Evolutionary conservation across 2,113 vertebrate genomes (phyloP).

Genomic region (chimpanzee (Pan troglodytes)): DNA sequence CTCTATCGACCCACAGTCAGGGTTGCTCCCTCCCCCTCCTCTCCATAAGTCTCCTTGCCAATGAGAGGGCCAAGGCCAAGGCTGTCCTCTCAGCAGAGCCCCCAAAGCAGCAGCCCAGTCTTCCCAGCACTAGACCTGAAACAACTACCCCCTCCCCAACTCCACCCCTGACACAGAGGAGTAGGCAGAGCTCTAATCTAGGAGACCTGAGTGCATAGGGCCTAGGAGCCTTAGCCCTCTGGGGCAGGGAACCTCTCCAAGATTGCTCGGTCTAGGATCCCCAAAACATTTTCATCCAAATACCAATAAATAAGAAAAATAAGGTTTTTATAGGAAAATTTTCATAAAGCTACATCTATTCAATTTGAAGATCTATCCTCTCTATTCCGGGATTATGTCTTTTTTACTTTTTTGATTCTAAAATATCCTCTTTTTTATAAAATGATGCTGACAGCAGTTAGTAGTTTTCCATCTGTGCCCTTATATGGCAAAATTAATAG

Average conservation of each 20-base stretch:
- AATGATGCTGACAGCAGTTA: constrained; percentile 1
- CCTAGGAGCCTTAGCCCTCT: not conserved
- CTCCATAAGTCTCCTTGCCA: constrained; percentile 16
- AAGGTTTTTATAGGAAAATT: not conserved
- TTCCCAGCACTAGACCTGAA: not conserved
- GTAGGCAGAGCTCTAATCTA: not conserved
- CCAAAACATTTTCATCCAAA: constrained; percentile 8
- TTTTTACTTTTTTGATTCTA: constrained; percentile 21
- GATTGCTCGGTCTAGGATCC: not conserved
- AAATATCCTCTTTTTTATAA: constrained; percentile 23
- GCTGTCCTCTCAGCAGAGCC: not conserved
- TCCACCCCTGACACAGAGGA: not conserved
- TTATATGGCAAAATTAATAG: constrained; percentile 33
- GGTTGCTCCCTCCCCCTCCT: constrained; percentile 42
- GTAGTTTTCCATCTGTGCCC: not conserved
- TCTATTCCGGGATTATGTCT: constrained; percentile 31
- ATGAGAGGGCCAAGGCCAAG: not conserved
- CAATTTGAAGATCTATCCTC: not conserved
- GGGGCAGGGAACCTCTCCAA: not conserved
- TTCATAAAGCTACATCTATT: constrained; percentile 32
- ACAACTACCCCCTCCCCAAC: not conserved
- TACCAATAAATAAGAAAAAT: constrained; percentile 33
- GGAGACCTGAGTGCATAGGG: not conserved
- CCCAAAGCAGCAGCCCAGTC: not conserved
- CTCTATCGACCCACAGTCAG: constrained; percentile 54